A percentile compares a stretch with the other conserved stretches of the same genome.
Evolutionary conservation across 92 coral and sea anemone genomes (phyloP).

Genomic region (Anthopleura xanthogrammica): DNA sequence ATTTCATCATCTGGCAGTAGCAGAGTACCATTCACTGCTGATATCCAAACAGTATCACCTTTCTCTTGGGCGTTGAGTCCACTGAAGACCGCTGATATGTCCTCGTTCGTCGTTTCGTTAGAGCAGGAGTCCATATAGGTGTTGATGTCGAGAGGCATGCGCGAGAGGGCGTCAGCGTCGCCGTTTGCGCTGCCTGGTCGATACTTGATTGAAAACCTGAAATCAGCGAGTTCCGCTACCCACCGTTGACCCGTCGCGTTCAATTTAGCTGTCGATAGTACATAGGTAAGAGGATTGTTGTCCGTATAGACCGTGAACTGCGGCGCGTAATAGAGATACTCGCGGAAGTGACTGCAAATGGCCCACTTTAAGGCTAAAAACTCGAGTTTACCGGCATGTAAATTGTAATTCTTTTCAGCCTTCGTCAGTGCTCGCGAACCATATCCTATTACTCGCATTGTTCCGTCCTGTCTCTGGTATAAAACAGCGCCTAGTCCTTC

Average conservation of each 20-base stretch:
- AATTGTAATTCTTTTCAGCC: constrained; percentile 31
- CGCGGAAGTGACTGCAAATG: constrained; percentile 36
- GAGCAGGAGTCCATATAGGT: constrained; percentile 36
- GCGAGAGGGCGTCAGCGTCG: constrained; percentile 46
- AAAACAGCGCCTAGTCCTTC: constrained; percentile 43
- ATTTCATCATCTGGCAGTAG: constrained; percentile 15
- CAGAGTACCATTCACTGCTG: constrained; percentile 27
- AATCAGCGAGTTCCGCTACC: constrained; percentile 55
- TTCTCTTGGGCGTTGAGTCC: constrained; percentile 45
- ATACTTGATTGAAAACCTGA: constrained; percentile 49
- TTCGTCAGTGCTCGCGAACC: constrained; percentile 45
- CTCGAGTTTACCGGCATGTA: constrained; percentile 41
- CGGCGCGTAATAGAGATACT: constrained; percentile 44
- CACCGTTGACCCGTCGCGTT: constrained; percentile 60
- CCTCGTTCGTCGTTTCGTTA: constrained; percentile 37
- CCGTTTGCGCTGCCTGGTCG: constrained; percentile 33
- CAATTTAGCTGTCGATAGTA: constrained; percentile 44
- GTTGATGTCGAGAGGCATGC: constrained; percentile 48
- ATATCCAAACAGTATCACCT: constrained; percentile 37
- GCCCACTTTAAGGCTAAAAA: constrained; percentile 57
- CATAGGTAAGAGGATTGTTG: constrained; percentile 40
- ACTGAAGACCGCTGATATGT: constrained; percentile 25
- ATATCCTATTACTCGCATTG: constrained; percentile 38
- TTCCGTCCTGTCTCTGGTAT: constrained; percentile 34
- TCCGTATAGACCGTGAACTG: constrained; percentile 41